Evolutionary conservation across 2,113 vertebrate genomes (phyloP).

Genomic region (Cisticola juncidis): DNA sequence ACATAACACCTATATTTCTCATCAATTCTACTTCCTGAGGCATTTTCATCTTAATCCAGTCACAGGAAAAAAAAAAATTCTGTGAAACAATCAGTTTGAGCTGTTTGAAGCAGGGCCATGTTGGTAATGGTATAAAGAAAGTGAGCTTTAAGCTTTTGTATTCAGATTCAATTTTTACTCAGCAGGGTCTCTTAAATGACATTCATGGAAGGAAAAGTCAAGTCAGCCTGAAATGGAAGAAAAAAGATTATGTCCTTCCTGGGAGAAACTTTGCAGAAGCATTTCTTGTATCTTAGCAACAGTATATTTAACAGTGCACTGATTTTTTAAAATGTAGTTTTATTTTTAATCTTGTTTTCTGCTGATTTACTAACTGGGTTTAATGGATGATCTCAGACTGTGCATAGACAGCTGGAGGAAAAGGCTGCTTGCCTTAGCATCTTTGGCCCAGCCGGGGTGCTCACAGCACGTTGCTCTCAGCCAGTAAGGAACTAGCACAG

Average conservation of each 20-base stretch:
- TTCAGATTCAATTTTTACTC: not conserved
- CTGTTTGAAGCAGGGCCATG: not conserved
- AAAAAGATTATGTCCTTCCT: not conserved
- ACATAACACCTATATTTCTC: not conserved
- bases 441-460: not conserved
- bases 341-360: not conserved
- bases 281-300: not conserved
- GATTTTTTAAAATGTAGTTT: not conserved
- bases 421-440: not conserved
- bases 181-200: not conserved
- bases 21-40: not conserved
- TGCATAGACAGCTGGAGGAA: not conserved
- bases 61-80: not conserved
- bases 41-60: not conserved
- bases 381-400: not conserved
- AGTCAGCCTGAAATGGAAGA: not conserved
- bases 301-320: not conserved
- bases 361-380: not conserved
- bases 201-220: not conserved
- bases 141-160: not conserved
- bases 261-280: not conserved
- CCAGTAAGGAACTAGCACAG: not conserved
- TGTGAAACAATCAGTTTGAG: not conserved
- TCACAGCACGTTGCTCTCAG: rapidly evolving
- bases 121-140: not conserved